phyloP scores from a whole-genome alignment of 2,113 vertebrate species.

The Oryzias javanicus region DNA sequence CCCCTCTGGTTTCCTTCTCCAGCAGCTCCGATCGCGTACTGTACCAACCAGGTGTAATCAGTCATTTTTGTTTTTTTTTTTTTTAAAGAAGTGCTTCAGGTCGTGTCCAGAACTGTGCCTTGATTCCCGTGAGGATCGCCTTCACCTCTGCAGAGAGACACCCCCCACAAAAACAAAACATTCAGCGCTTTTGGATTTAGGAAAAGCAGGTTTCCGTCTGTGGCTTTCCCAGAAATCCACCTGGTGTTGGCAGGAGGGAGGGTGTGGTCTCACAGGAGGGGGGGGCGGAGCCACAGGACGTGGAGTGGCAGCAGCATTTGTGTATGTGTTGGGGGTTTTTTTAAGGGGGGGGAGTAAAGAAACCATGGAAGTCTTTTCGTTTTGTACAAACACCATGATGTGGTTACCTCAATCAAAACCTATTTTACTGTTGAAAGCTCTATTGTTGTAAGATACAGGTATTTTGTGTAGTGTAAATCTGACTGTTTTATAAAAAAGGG shows the following conservation, averaged over 20 bases:
- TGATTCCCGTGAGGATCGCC: conserved; percentile 51
- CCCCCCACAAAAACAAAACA: neutral
- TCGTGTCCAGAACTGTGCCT: conserved; percentile 68
- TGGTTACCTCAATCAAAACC: conserved; percentile 82
- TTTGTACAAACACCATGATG: conserved; percentile 75
- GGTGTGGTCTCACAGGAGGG: too few species aligned
- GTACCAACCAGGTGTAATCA: neutral
- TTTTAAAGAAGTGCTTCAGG: conserved; percentile 1
- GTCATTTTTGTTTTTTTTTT: too few species aligned
- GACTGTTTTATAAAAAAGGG: conserved; percentile 73
- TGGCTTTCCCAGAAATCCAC: too few species aligned
- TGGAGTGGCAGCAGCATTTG: too few species aligned
- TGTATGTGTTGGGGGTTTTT: neutral
- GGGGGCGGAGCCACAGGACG: too few species aligned
- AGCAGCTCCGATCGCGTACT: neutral
- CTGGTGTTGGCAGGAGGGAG: too few species aligned
- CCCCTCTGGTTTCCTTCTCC: too few species aligned
- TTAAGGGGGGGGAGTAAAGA: too few species aligned
- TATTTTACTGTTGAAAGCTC: conserved; percentile 80
- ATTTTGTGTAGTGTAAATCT: conserved; percentile 81
- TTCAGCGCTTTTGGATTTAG: too few species aligned
- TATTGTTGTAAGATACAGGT: conserved; percentile 77
- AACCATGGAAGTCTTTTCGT: conserved; percentile 64
- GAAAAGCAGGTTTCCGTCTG: too few species aligned
- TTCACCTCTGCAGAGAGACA: conserved; percentile 40